phyloP scores from a whole-genome alignment of 2,888 invertebrate genomes.

The Netelia virgata region DNA sequence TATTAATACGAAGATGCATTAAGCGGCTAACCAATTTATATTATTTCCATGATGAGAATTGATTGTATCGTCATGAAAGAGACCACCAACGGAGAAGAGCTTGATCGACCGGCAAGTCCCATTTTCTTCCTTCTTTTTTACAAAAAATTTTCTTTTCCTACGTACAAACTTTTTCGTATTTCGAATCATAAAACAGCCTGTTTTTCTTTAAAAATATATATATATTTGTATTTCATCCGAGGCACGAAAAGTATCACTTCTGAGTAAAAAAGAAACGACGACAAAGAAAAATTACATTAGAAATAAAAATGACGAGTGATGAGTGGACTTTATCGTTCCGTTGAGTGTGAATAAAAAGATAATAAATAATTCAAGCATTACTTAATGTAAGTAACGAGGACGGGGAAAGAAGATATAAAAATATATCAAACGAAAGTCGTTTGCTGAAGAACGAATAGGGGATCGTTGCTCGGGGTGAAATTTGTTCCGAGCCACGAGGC shows the following conservation, averaged over 20 bases:
- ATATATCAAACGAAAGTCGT: constrained; percentile 70
- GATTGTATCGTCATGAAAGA: too few species aligned
- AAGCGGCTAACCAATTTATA: too few species aligned
- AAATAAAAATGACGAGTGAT: neutral
- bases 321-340: neutral
- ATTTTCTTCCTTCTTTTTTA: too few species aligned
- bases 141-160: too few species aligned
- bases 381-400: constrained; percentile 56
- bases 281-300: neutral
- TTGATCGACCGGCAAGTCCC: too few species aligned
- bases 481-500: constrained; percentile 69
- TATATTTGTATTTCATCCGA: neutral
- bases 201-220: too few species aligned
- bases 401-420: constrained; percentile 3
- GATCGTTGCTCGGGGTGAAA: constrained; percentile 63
- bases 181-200: too few species aligned
- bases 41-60: too few species aligned
- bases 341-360: neutral
- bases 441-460: constrained; percentile 70
- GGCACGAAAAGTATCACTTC: neutral
- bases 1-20: neutral
- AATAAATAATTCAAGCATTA: constrained; percentile 38
- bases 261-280: neutral
- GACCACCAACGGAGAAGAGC: too few species aligned
- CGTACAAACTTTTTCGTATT: too few species aligned